These are phyloP conservation scores for Casuarius casuarius DNA, from an alignment of 2,113 vertebrate species.

Conservation along the genomic window DNA sequence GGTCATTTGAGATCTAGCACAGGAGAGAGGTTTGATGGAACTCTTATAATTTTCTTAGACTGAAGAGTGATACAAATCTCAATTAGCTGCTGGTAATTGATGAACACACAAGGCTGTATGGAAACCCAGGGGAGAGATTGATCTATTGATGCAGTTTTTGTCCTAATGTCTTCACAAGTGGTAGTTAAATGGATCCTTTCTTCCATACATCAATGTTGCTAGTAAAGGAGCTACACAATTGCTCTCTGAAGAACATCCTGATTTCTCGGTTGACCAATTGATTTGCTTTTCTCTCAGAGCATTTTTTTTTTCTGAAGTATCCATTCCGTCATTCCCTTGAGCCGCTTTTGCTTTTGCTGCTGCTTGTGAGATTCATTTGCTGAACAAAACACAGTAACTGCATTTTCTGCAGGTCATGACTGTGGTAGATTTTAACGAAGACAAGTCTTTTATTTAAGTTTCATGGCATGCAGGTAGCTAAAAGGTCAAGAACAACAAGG, in stretches of 20 bases:
- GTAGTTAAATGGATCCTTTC: background rate
- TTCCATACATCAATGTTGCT: background rate
- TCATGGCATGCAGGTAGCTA: background rate
- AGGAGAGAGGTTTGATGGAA: background rate
- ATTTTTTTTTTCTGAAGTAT: background rate
- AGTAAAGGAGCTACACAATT: background rate
- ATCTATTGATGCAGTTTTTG: background rate
- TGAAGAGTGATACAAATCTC: background rate
- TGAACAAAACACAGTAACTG: background rate
- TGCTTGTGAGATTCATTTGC: background rate
- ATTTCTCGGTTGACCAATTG: background rate
- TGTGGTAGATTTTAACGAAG: background rate
- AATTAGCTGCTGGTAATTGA: background rate
- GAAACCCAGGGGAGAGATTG: background rate
- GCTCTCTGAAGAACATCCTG: background rate
- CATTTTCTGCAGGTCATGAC: background rate
- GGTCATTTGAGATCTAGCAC: background rate
- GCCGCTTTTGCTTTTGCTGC: background rate
- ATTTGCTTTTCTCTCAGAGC: background rate
- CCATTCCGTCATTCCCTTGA: background rate
- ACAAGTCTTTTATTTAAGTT: slow-evolving; percentile 8
- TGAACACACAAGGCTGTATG: background rate
- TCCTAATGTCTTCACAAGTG: background rate
- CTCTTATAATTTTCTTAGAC: background rate
- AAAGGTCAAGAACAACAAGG: slow-evolving; percentile 26